Percentiles rank a stretch among this genome's conserved stretches.
Conservation (phyloP, 2,797 vertebrate species). For the Pseudochaenichthys georgianus region DNA sequence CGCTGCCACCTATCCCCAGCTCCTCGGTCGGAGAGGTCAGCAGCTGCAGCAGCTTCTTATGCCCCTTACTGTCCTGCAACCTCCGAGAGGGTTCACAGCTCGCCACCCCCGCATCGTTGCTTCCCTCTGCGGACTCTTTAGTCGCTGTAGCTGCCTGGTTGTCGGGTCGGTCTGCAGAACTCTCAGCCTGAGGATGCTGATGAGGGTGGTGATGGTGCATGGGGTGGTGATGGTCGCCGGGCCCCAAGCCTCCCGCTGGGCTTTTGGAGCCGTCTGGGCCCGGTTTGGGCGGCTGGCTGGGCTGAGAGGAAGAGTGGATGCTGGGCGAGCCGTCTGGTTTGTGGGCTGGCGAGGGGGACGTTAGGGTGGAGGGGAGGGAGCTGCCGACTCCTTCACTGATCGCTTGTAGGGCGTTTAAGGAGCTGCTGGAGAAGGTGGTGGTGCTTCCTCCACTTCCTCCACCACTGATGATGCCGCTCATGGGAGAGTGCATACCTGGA, state of each 20-base stretch:
- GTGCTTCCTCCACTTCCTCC: slow-evolving; percentile 84
- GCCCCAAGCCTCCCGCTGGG: slow-evolving; percentile 87
- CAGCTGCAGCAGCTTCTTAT: slow-evolving; percentile 95
- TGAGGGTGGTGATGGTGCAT: slow-evolving; percentile 81
- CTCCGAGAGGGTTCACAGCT: slow-evolving; percentile 87
- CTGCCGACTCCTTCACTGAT: slow-evolving; percentile 98
- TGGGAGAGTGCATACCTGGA: slow-evolving; percentile 93
- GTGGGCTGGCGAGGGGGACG: slow-evolving; percentile 90
- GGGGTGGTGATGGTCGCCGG: slow-evolving; percentile 77
- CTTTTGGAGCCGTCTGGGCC: slow-evolving; percentile 90
- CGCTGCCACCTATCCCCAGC: slow-evolving; percentile 78
- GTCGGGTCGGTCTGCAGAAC: slow-evolving; percentile 89
- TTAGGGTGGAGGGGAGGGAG: slow-evolving; percentile 91
- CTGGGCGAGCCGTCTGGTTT: slow-evolving; percentile 93
- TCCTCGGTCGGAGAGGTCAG: slow-evolving; percentile 95
- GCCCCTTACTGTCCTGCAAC: slow-evolving; percentile 91
- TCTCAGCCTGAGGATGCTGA: slow-evolving; percentile 86
- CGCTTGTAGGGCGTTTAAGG: slow-evolving; percentile 96
- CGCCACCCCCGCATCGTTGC: slow-evolving; percentile 80
- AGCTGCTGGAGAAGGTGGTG: slow-evolving; percentile 95
- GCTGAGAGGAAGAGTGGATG: slow-evolving; percentile 86
- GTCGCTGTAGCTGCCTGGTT: slow-evolving; percentile 77
- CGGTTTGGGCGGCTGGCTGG: slow-evolving; percentile 80
- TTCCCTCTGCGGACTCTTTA: slow-evolving; percentile 77
- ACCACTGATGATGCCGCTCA: slow-evolving; percentile 88